Percentiles rank a stretch among this genome's conserved stretches.
Evolutionary conservation across 2,113 vertebrate species (phyloP).

Genomic region (Benitochromis conjunctus): DNA sequence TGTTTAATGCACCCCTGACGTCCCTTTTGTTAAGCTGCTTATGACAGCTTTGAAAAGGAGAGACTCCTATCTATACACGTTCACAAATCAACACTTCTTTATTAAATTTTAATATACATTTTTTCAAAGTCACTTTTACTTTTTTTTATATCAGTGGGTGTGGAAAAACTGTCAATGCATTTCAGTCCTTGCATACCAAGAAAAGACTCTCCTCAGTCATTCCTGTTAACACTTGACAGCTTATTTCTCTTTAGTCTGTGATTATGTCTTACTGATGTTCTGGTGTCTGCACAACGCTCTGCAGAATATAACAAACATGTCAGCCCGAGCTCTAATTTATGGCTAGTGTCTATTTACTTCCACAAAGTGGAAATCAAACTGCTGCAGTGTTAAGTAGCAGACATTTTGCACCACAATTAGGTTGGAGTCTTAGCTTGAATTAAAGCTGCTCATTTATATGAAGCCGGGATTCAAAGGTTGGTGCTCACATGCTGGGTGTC

Average conservation of each 20-base stretch:
- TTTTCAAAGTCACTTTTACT: constrained; percentile 1
- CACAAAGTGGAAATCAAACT: not conserved
- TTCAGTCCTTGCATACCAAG: not conserved
- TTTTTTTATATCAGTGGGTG: not conserved
- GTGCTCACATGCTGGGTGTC: constrained; percentile 1
- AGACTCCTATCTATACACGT: not conserved
- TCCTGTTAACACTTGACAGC: not conserved
- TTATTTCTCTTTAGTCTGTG: not conserved
- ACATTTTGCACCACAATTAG: not conserved
- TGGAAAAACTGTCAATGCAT: not conserved
- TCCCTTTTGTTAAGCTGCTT: constrained; percentile 19
- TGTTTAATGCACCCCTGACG: constrained; percentile 19
- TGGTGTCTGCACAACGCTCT: not conserved
- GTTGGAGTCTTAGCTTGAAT: not conserved
- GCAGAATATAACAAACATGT: not conserved
- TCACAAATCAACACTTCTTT: not conserved
- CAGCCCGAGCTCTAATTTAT: not conserved
- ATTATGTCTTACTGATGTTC: constrained; percentile 4
- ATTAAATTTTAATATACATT: not conserved
- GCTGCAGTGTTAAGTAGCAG: not conserved
- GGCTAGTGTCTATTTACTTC: not conserved
- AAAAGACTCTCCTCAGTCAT: not conserved
- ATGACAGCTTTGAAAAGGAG: constrained; percentile 4
- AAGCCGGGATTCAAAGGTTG: constrained; percentile 6
- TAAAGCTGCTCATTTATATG: not conserved